These are phyloP conservation scores for Sorex fumeus DNA, from an alignment of 2,113 vertebrate genomes.

Conservation along the genomic window DNA sequence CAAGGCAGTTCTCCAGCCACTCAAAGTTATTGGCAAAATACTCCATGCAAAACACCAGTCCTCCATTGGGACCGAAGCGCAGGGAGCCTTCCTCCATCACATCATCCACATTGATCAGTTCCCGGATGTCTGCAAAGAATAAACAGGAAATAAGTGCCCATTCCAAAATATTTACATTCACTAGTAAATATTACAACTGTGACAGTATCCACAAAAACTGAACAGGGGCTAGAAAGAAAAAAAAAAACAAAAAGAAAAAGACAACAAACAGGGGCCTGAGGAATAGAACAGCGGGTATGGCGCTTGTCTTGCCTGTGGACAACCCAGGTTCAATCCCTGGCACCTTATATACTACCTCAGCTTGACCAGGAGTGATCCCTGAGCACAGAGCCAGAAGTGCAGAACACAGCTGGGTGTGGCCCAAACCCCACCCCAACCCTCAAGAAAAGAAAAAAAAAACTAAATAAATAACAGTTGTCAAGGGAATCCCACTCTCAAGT, in stretches of 20 bases:
- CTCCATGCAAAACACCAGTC: slow-evolving; percentile 99
- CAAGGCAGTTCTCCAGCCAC: slow-evolving; percentile 96
- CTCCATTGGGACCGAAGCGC: slow-evolving; percentile 96
- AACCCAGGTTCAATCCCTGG: neutral
- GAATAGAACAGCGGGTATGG: neutral
- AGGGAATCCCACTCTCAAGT: too few species aligned
- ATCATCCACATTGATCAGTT: slow-evolving; percentile 97
- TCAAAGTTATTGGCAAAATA: slow-evolving; percentile 97
- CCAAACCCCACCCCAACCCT: too few species aligned
- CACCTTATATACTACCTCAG: too few species aligned
- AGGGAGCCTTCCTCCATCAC: slow-evolving; percentile 97
- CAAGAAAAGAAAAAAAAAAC: too few species aligned
- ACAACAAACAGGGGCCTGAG: neutral
- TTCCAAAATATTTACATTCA: neutral
- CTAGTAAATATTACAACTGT: neutral
- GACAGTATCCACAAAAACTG: neutral
- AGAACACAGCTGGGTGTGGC: too few species aligned
- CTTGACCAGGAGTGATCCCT: too few species aligned
- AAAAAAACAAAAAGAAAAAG: neutral
- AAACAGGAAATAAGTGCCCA: neutral
- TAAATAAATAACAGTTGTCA: too few species aligned
- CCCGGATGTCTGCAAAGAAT: slow-evolving; percentile 93
- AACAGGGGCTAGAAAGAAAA: neutral
- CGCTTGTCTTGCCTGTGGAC: neutral
- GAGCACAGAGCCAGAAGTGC: too few species aligned